A percentile compares a stretch with the other conserved stretches of the same genome.
Conservation (phyloP, 2,797 vertebrate species). For the Cynodonichthys magdalenae region DNA sequence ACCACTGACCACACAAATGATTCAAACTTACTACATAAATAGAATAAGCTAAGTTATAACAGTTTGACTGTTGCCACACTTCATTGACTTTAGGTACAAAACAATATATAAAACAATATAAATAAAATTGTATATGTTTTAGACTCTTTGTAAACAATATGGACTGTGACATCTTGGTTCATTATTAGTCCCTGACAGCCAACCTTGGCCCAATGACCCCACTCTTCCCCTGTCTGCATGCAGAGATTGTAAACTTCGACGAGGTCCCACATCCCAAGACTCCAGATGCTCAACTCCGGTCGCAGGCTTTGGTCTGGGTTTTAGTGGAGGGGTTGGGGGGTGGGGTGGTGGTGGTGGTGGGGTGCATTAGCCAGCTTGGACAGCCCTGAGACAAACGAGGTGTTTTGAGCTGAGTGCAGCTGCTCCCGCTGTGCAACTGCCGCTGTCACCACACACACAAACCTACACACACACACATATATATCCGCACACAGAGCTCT, state of each 20-base stretch:
- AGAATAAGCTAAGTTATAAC: too few relatives aligned
- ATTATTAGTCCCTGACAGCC: conserved; percentile 62
- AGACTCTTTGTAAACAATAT: conserved; percentile 18
- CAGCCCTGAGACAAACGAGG: conserved; percentile 92
- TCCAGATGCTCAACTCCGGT: conserved; percentile 70
- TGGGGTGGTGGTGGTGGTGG: conserved; percentile 63
- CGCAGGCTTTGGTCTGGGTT: conserved; percentile 71
- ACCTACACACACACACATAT: conserved; percentile 45
- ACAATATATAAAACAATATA: background rate
- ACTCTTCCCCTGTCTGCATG: conserved; percentile 48
- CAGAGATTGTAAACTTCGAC: conserved; percentile 62
- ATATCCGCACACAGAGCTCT: conserved; percentile 52
- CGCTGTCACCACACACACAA: conserved; percentile 68
- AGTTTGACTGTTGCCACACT: background rate
- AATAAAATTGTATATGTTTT: conserved; percentile 24
- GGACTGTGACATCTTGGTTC: conserved; percentile 42
- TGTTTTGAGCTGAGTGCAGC: conserved; percentile 88
- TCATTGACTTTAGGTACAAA: conserved; percentile 8
- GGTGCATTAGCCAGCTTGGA: conserved; percentile 87
- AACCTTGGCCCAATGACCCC: conserved; percentile 60
- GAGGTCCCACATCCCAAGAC: conserved; percentile 57
- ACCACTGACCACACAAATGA: too few relatives aligned
- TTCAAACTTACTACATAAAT: too few relatives aligned
- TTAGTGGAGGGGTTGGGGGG: conserved; percentile 1
- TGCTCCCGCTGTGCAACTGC: conserved; percentile 90